Base-by-base conservation (phyloP, 2,113 vertebrate genomes). In the Rana temporaria region DNA sequence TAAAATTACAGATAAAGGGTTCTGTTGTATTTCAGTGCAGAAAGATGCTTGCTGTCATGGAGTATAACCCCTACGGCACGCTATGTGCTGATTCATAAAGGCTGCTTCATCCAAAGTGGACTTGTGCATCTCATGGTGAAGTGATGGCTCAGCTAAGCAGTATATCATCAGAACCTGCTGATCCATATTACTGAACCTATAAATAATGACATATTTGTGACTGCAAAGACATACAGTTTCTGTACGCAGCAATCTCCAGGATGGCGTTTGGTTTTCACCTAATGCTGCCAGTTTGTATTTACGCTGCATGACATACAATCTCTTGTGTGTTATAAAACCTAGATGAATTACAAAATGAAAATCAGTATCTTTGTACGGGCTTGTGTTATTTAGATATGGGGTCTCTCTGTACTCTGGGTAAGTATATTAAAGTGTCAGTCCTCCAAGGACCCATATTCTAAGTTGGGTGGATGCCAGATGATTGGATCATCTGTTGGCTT, bases 181-280 rank as follows among this genome's bases (percentile, higher is more conserved):
- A 72, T 84, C 74, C 82, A 78, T 73, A 84, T 64, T 79, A 72
- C 59, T 65, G 26, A 73, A 64, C 14, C 65, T 76, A 75, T 65
- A 82, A 79, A 66, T 79, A 60, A 56, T 14, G 69, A 81, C 42
- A 59, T 11, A 42, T 57, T 15, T 56, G 60, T 75, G 65, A 53
- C 32, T 69, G 57, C 52, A 17, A n/a, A 75, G 53, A 38, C 62
- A 63, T 30, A 75, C n/a, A 38, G 34, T 38, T 38, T 4, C 34
- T 38, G 19, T 20, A 26, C 53, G 56, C 70, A 26, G 65, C n/a
- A 59, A n/a, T 20, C 63, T 79, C 26, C 65, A 60, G 4, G 12
- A 42, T 26, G 70, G 24, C 7, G n/a, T 79, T 53, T 34, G 30
- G 38, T 15, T 38, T 24, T 65, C 32, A 32, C 34, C 68, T 68